Percentiles rank a stretch among this genome's conserved stretches.
Evolutionary conservation across 2,113 vertebrate genomes (phyloP).

Genomic region (Zootoca vivipara): DNA sequence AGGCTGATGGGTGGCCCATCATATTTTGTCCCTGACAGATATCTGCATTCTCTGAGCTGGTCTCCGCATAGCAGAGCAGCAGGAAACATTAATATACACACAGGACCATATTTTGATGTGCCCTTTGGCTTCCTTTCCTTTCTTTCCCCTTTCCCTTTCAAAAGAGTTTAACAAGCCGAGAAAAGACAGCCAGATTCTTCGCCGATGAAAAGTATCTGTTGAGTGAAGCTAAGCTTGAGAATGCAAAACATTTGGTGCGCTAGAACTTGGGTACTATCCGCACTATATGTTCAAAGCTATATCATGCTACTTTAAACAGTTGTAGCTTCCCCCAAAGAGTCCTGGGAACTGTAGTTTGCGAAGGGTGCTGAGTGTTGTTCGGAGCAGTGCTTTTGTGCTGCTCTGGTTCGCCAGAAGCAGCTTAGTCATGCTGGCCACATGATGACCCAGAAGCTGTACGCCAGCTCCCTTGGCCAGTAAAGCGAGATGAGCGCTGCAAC

Average conservation of each 20-base stretch:
- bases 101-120: neutral
- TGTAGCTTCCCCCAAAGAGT: too few species aligned
- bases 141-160: neutral
- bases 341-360: too few species aligned
- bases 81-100: neutral
- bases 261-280: neutral
- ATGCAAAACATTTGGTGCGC: neutral
- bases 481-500: too few species aligned
- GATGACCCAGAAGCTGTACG: too few species aligned
- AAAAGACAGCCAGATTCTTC: neutral
- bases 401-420: too few species aligned
- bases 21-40: conserved; percentile 59
- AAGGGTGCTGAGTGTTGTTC: too few species aligned
- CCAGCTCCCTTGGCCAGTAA: too few species aligned
- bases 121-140: conserved; percentile 19
- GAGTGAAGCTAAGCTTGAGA: neutral
- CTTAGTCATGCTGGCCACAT: too few species aligned
- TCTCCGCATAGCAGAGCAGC: conserved; percentile 51
- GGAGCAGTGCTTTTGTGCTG: too few species aligned
- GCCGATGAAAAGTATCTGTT: conserved; percentile 12
- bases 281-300: too few species aligned
- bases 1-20: conserved; percentile 57
- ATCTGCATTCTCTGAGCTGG: conserved; percentile 40
- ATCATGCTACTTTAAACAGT: too few species aligned
- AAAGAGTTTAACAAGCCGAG: conserved; percentile 25